Base-by-base conservation (phyloP, 2,113 vertebrate genomes). In the Dendropsophus ebraccatus region DNA sequence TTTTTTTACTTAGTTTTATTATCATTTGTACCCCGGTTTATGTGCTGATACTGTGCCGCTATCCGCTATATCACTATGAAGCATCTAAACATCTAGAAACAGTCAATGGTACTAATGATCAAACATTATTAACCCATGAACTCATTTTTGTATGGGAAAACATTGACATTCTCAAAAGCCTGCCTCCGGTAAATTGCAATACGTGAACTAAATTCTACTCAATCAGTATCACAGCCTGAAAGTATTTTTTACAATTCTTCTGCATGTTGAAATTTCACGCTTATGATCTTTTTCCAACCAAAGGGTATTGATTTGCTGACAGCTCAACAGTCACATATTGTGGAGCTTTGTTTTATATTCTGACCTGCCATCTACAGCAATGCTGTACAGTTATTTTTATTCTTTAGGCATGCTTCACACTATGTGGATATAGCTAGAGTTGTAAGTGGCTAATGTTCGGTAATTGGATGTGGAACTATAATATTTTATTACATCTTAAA, bases 211-310 rank as follows among this genome's bases (percentile, higher is more conserved):
- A 72, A 72, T 30, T 72, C 69, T 41, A 32, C 28, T 41, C 32
- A 23, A 23, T 41, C 69, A 7, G 69, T 41, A 41, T 41, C 69
- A 41, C 35, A 72, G 35, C 69, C 32, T 41, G 35, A 72, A 41
- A 45, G 41, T 23, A 41, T 23, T 41, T 37, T 23, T 16, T 37
- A 70, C 8, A 8, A 70, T 9, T 70, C 35, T 41, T 41, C 69
- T 7, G 21, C 69, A 4, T n/a, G 69, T 41, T 41, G 69, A 47
- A 75, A 49, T 75, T 72, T 72, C 35, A 25, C 3, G 35, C 12
- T 74, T 47, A 47, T 25, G 35, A 25, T 75, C 73, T 49, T 50
- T 75, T 75, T 45, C 41, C 73, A 75, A 17, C 41, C 73, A n/a
- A 67, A 32, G 41, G 14, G 11, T 49, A 74, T 74, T 49, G 21